phyloP scores from a whole-genome alignment of 1,140 invertebrate species.

The Conopomorpha cramerella region DNA sequence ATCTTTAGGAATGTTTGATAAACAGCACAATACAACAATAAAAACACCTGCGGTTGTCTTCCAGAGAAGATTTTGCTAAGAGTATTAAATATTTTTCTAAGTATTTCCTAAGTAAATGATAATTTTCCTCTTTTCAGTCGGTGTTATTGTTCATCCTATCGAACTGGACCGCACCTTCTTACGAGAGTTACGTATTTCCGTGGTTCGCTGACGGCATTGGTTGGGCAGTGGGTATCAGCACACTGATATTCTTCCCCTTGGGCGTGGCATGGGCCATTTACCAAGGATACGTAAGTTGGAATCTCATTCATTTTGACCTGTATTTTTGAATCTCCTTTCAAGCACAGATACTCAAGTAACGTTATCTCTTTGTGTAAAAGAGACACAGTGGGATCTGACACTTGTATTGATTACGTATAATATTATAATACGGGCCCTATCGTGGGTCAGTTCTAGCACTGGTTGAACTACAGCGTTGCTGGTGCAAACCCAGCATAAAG shows the following conservation, averaged over 20 bases:
- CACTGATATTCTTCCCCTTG: constrained; percentile 66
- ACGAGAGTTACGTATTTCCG: constrained; percentile 69
- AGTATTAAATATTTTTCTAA: neutral
- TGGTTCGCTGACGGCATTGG: constrained; percentile 69
- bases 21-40: too few species aligned
- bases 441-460: neutral
- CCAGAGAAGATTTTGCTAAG: too few species aligned
- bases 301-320: too few species aligned
- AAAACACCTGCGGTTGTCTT: neutral
- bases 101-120: neutral
- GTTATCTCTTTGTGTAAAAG: neutral
- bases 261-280: constrained; percentile 58
- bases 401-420: constrained; percentile 1
- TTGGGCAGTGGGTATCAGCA: constrained; percentile 69
- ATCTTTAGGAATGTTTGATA: too few species aligned
- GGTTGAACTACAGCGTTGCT: neutral
- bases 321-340: too few species aligned
- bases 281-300: constrained; percentile 51
- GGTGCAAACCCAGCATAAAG: too few species aligned
- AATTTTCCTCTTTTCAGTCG: constrained; percentile 48
- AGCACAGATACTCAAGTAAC: neutral
- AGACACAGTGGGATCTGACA: constrained; percentile 1
- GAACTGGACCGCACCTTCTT: constrained; percentile 63
- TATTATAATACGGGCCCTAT: neutral
- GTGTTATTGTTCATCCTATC: constrained; percentile 72